These are phyloP conservation scores for Invenusta paracnida DNA, from an alignment of 2,888 invertebrate species.

Conservation along the genomic window DNA sequence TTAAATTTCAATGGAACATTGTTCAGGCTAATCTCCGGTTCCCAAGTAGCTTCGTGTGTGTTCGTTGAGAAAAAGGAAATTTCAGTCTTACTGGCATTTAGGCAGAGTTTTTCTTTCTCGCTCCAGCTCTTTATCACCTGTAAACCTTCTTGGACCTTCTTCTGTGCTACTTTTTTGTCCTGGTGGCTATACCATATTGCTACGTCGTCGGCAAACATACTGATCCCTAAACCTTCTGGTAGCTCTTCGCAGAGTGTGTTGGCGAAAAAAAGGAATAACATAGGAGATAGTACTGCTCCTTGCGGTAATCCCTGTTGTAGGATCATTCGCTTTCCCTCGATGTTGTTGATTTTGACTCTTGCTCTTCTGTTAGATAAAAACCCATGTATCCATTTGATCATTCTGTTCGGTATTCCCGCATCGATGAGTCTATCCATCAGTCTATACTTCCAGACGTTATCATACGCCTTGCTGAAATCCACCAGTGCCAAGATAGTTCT, in stretches of 20 bases:
- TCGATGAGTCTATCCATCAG: not conserved
- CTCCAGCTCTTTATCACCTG: not conserved
- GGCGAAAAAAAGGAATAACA: slow-evolving; percentile 19
- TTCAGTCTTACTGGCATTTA: not conserved
- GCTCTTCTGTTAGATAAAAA: not conserved
- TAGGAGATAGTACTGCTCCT: slow-evolving; percentile 12
- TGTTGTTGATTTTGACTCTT: not conserved
- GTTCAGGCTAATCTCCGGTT: not conserved
- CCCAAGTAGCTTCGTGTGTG: not conserved
- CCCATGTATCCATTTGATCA: slow-evolving; percentile 20
- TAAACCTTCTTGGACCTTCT: not conserved
- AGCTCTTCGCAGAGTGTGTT: not conserved
- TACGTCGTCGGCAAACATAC: slow-evolving; percentile 32
- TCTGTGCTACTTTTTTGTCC: not conserved
- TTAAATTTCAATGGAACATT: not conserved
- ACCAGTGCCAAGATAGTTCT: not conserved
- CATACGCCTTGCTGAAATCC: slow-evolving; percentile 5
- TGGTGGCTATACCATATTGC: not conserved
- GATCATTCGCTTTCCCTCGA: not conserved
- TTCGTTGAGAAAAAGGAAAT: not conserved
- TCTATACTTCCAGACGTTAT: not conserved
- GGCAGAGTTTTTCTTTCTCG: not conserved
- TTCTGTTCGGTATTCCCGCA: not conserved
- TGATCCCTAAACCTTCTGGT: not conserved
- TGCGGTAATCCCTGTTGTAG: slow-evolving; percentile 7